Evolutionary conservation across 2,113 vertebrate species (phyloP).

Genomic region (Bufo gargarizans): DNA sequence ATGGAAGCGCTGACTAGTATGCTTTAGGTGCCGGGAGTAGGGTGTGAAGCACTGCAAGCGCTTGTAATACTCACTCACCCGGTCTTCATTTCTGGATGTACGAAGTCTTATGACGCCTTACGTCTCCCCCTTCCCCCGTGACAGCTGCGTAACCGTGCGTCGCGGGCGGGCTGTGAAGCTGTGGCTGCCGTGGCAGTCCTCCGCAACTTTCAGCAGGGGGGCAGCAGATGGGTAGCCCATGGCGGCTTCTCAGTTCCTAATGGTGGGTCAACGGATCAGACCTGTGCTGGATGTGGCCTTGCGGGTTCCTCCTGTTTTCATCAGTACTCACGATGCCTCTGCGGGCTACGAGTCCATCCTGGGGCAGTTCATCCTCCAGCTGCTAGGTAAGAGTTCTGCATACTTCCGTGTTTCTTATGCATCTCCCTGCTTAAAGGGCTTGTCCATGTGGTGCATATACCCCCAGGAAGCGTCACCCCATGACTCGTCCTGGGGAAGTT

Average conservation of each 20-base stretch:
- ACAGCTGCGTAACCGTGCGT: background rate
- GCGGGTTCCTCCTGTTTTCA: constrained; percentile 90
- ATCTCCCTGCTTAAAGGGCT: too few species aligned
- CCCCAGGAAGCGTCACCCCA: background rate
- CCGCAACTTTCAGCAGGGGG: background rate
- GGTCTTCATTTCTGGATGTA: too few species aligned
- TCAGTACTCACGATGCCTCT: constrained; percentile 83
- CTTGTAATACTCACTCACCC: too few species aligned
- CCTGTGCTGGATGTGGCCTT: constrained; percentile 87
- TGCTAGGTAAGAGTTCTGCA: constrained; percentile 76
- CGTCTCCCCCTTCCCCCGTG: constrained; percentile 3
- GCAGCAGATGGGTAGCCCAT: constrained; percentile 67
- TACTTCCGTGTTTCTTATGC: too few species aligned
- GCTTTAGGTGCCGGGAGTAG: too few species aligned
- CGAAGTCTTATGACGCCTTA: background rate
- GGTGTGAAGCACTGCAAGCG: too few species aligned
- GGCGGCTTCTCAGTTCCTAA: constrained; percentile 77
- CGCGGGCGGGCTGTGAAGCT: constrained; percentile 30
- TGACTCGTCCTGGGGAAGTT: background rate
- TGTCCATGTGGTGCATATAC: too few species aligned
- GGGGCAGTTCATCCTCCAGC: constrained; percentile 75
- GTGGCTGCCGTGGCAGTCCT: constrained; percentile 53
- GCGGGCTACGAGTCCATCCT: constrained; percentile 73
- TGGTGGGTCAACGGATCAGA: constrained; percentile 78
- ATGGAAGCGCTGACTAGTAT: too few species aligned